phyloP scores from a whole-genome alignment of 1,140 invertebrate species.

The Melipona quadrifasciata region DNA sequence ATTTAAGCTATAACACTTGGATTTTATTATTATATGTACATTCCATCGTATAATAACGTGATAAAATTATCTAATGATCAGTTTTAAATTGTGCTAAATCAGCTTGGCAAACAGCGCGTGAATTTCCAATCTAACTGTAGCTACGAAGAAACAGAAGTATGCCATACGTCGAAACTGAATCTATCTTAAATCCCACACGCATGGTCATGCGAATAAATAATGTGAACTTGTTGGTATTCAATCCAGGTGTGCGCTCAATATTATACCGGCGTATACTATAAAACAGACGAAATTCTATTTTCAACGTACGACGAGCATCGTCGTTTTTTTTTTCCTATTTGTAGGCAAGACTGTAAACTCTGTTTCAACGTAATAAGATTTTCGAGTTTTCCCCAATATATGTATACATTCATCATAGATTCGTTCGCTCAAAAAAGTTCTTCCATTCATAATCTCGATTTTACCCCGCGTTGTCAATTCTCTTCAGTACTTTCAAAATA shows the following conservation, averaged over 20 bases:
- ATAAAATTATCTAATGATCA: neutral
- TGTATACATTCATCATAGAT: no score
- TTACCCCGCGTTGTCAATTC: no score
- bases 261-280: neutral
- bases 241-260: neutral
- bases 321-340: neutral
- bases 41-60: no score
- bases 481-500: no score
- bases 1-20: no score
- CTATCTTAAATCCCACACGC: neutral
- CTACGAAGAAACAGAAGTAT: neutral
- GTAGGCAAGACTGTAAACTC: no score
- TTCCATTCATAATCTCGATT: neutral
- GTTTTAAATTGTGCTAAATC: neutral
- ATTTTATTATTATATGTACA: no score
- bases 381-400: no score
- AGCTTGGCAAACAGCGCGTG: neutral
- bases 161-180: neutral
- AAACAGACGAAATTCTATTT: neutral
- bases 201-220: conserved; percentile 14
- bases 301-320: neutral
- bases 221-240: conserved; percentile 14
- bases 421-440: neutral
- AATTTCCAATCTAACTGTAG: neutral
- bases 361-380: neutral